Base-by-base conservation (phyloP, 2,113 vertebrate species). In the Aspidoscelis tigris region DNA sequence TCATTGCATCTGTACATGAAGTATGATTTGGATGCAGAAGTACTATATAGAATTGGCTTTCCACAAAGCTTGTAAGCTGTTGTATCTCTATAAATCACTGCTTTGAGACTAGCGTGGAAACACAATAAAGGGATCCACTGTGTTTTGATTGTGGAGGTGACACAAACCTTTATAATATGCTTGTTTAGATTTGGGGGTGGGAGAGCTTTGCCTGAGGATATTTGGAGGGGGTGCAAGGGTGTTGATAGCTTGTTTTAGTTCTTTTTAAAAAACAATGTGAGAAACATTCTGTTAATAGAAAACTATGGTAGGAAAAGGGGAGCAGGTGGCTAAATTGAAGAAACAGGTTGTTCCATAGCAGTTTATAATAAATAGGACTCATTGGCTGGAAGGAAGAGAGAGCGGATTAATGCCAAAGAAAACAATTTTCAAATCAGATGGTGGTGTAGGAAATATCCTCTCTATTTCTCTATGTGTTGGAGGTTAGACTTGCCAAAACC, bases 261-360 rank as follows among this genome's bases (percentile, higher is more conserved):
- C 61, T n/a, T 78, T 65, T 3, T 24, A 72, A 61, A 55, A 14
- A 3, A 61, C 58, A 18, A 76, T 53, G 43, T 24, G 61, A 47
- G 26, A 72, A 72, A n/a, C 26, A 65, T 80, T 74, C 3, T 68
- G 44, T 1, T 65, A 66, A 87, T 80, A 65, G 64, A 75, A 88
- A 69, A 33, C 73, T 88, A 6, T 0, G 61, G 69, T 83, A 82
- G 79, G 72, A 87, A 84, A 84, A 86, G 58, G 39, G 84, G 26
- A 55, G 50, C 75, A 65, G 88, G 68, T 76, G 83, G 71, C 84
- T 86, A 76, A 88, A 74, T 91, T 86, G 85, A 71, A 44, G 71
- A 24, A 89, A 12, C 20, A 88, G 71, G 18, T 87, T 86, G 61
- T 87, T 92, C 18, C 21, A 44, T 50, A 0, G 0, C 22, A 86